A percentile compares a stretch with the other conserved stretches of the same genome.
Conservation (phyloP, 2,113 vertebrate genomes). For the Ochotona curzoniae region DNA sequence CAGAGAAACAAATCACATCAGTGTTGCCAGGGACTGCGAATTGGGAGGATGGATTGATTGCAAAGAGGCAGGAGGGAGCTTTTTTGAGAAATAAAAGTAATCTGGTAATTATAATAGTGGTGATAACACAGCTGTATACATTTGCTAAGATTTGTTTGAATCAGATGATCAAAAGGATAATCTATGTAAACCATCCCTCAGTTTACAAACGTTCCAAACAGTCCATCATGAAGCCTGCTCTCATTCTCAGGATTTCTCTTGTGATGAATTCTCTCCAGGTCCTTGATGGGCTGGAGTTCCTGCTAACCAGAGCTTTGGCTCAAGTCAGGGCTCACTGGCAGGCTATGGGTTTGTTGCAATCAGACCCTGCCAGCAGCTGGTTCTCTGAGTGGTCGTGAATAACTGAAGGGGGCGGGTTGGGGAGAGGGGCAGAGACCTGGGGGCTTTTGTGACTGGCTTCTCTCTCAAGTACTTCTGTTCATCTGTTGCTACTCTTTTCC, state of each 20-base stretch:
- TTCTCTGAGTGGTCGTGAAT: background rate
- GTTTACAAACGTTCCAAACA: background rate
- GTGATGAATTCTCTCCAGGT: background rate
- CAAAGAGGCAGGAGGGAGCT: background rate
- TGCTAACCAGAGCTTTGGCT: background rate
- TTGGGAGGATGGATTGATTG: background rate
- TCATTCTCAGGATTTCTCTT: background rate
- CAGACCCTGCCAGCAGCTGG: background rate
- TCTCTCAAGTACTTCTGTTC: slow-evolving; percentile 38
- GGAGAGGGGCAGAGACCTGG: slow-evolving; percentile 17
- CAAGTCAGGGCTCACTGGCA: background rate
- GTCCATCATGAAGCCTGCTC: background rate
- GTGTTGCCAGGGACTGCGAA: background rate
- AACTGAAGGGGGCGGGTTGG: background rate
- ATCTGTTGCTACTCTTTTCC: slow-evolving; percentile 58
- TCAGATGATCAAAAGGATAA: slow-evolving; percentile 3
- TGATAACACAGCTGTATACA: background rate
- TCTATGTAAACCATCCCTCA: slow-evolving; percentile 7
- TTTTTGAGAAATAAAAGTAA: background rate
- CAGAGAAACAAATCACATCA: background rate
- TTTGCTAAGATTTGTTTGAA: slow-evolving; percentile 29
- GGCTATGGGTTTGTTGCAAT: background rate
- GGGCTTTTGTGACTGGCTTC: background rate
- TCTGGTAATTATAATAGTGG: background rate
- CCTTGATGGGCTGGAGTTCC: background rate